Evolutionary conservation across 2,888 invertebrate genomes (phyloP).

Genomic region (Agrotis clavis): DNA sequence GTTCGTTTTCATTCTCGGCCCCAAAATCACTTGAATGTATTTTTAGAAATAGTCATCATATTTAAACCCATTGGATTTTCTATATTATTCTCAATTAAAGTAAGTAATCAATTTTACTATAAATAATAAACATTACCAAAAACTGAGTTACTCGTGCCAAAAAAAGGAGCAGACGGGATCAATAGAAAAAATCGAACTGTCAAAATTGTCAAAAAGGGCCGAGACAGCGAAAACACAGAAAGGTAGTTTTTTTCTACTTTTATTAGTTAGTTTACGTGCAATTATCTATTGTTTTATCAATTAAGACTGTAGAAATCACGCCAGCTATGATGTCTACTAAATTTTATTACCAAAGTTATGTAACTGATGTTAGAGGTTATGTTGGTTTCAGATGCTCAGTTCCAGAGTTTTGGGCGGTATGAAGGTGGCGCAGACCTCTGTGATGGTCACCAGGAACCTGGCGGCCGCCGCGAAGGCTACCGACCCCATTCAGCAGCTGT

Average conservation of each 20-base stretch:
- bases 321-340: constrained; percentile 30
- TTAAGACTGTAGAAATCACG: background rate
- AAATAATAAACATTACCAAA: too few relatives aligned
- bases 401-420: constrained; percentile 88
- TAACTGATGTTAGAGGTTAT: constrained; percentile 83
- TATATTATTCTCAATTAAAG: too few relatives aligned
- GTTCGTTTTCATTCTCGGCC: too few relatives aligned
- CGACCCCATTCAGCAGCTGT: constrained; percentile 98
- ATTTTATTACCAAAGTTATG: constrained; percentile 74
- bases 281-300: background rate
- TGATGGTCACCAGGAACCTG: constrained; percentile 93
- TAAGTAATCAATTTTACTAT: too few relatives aligned
- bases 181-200: constrained; percentile 57
- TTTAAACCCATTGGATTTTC: too few relatives aligned
- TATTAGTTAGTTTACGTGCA: constrained; percentile 15
- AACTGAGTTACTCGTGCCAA: background rate
- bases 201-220: constrained; percentile 71
- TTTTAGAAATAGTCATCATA: background rate
- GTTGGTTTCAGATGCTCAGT: constrained; percentile 90
- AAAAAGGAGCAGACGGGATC: constrained; percentile 6
- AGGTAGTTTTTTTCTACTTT: constrained; percentile 67
- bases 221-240: constrained; percentile 68
- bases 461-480: constrained; percentile 94
- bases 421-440: constrained; percentile 87
- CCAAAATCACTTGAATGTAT: background rate